Percentiles rank a stretch among this genome's conserved stretches.
phyloP scores from a whole-genome alignment of 1,140 invertebrate species.

The Lepidostoma basale region DNA sequence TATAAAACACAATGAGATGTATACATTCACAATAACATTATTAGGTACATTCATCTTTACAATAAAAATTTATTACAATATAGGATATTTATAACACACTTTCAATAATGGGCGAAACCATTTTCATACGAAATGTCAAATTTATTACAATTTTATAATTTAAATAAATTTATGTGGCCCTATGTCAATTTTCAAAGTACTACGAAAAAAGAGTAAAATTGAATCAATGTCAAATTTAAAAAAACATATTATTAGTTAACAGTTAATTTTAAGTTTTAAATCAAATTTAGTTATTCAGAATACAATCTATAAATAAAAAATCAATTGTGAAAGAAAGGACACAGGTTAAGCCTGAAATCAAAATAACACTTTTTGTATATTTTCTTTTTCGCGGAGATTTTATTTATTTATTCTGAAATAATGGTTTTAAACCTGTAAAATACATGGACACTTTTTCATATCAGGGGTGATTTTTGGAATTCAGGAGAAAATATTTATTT shows the following conservation, averaged over 20 bases:
- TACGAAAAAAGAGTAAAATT: too few relatives aligned
- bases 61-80: too few relatives aligned
- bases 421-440: background rate
- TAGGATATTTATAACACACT: background rate
- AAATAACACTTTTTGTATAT: too few relatives aligned
- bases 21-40: background rate
- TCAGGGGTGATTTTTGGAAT: background rate
- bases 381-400: too few relatives aligned
- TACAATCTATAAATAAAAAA: too few relatives aligned
- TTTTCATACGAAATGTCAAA: background rate
- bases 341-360: too few relatives aligned
- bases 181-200: too few relatives aligned
- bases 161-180: background rate
- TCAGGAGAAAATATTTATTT: background rate
- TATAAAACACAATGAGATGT: slow-evolving; percentile 6
- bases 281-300: too few relatives aligned
- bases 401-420: background rate
- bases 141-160: background rate
- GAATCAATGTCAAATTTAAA: too few relatives aligned
- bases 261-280: too few relatives aligned
- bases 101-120: background rate
- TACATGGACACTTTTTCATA: background rate
- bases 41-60: background rate
- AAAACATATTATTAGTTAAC: too few relatives aligned
- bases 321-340: too few relatives aligned